Conservation (phyloP, 1,140 invertebrate species). For the Bacillus rossius region DNA sequence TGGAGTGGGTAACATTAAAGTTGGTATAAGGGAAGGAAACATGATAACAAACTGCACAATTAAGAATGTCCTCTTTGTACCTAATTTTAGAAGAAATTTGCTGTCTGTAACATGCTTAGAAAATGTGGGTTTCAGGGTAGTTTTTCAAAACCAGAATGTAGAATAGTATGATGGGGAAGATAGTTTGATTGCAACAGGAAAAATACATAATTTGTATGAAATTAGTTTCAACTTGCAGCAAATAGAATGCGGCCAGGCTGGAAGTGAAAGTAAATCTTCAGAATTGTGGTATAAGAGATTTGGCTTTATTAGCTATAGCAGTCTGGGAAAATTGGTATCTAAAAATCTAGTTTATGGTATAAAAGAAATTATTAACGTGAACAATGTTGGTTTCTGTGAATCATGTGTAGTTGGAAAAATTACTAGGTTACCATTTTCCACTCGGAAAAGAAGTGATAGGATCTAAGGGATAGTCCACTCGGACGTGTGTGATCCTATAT, state of each 20-base stretch:
- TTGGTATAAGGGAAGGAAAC: no score
- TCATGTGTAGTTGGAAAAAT: slow-evolving; percentile 23
- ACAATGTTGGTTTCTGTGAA: slow-evolving; percentile 21
- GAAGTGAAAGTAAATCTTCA: slow-evolving; percentile 3
- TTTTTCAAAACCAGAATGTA: slow-evolving; percentile 17
- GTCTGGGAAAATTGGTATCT: slow-evolving; percentile 19
- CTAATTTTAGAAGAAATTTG: slow-evolving; percentile 16
- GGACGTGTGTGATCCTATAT: slow-evolving; percentile 37
- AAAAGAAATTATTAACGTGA: not conserved
- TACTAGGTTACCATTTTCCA: slow-evolving; percentile 25
- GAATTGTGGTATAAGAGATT: slow-evolving; percentile 14
- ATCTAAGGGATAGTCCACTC: slow-evolving; percentile 32
- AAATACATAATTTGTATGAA: slow-evolving; percentile 9
- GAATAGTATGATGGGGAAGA: slow-evolving; percentile 6
- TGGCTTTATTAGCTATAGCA: slow-evolving; percentile 23
- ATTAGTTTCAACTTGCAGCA: not conserved
- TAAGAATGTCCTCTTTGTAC: slow-evolving; percentile 19
- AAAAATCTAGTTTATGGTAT: not conserved
- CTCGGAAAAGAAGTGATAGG: slow-evolving; percentile 19
- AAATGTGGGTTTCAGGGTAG: slow-evolving; percentile 12
- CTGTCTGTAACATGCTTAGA: slow-evolving; percentile 20
- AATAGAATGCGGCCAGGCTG: not conserved
- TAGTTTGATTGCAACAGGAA: not conserved
- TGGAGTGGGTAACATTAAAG: slow-evolving; percentile 14
- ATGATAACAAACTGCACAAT: slow-evolving; percentile 16